Base-by-base conservation (phyloP, 2,888 invertebrate species). In the Ecliptopera silaceata region DNA sequence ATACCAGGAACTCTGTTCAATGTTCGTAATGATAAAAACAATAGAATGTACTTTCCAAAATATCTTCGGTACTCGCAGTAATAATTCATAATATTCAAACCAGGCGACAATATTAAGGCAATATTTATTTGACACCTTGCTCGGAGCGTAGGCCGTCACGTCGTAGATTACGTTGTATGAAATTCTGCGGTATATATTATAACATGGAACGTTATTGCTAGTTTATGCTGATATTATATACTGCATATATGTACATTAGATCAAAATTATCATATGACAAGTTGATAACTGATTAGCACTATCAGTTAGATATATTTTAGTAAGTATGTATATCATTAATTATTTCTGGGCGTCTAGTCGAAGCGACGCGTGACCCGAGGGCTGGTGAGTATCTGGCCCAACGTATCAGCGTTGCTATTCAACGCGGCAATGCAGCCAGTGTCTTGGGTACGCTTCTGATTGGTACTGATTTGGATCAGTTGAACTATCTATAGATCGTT, bases 181-280 rank as follows among this genome's bases (percentile, higher is more conserved):
- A 77, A 79, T 75, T 74, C 72, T 77, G 77, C 63, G 75, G 75
- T 75, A 70, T 77, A 77, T 77, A 81, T 78, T 79, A 75, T 77
- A 70, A 74, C 71, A 66, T 70, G 71, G 73, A 69, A 74, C 74
- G 68, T 77, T 75, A 77, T 73, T 74, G 70, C 74, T 64, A 58
- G 66, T 63, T 62, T 75, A 70, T 72, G 65, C 49, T 61, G 51
- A 53, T 56, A 62, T 47, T 50, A 39, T 56, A 50, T 44, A 53
- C 46, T 45, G 50, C 46, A 54, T 56, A 56, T 55, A 20, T 41
- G 61, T 59, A 74, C 70, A 68, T 74, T n/a, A 69, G 66, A 73
- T 75, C 74, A 71, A 65, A 68, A 65, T 65, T 67, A 65, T 73
- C 68, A 68, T 74, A 73, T 70, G 63, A 65, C 69, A 10, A 26